Base-by-base conservation (phyloP, 2,888 invertebrate genomes). In the Charanyca ferruginea region DNA sequence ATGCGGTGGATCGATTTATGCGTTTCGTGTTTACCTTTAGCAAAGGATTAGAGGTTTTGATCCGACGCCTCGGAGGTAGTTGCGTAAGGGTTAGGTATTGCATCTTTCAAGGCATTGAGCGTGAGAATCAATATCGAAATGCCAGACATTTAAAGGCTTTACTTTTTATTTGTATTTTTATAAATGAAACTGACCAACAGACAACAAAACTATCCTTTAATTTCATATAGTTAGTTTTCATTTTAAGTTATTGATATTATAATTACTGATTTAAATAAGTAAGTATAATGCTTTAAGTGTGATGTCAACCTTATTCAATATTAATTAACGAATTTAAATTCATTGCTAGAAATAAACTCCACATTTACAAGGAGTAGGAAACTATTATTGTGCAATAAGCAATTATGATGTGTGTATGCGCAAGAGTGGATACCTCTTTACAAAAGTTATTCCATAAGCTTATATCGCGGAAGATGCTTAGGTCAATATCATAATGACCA, bases 401-500 rank as follows among this genome's bases (percentile, higher is more conserved):
- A n/a, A n/a, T n/a, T 59, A 59, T 23, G 32, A 61, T 55, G 61
- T 52, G 49, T 58, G 64, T 42, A 41, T 74, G 68, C 68, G 62
- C 75, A 79, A 62, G 68, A 74, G 68, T 62, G 54, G 58, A 74
- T 67, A n/a, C n/a, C n/a, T 67, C 75, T 61, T 62, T 42, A 53
- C 58, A 52, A 78, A 54, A 55, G 45, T 23, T n/a, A 44, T 54
- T 66, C 47, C 58, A 74, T 61, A 59, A 77, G 73, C 54, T 57
- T 28, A 54, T 20, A 74, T 47, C 69, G 62, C 75, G 75, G 79
- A 75, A 74, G 74, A 79, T 45, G 51, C 25, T 51, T 57, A 32
- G 74, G 75, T 79, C 79, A 68, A n/a, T 58, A 58, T 44, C 53
- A 74, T 68, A 75, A 68, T 79, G 69, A 62, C 74, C 79, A 74